These are phyloP conservation scores for Phrixothrix hirtus DNA, from an alignment of 2,888 invertebrate genomes.

Conservation along the genomic window DNA sequence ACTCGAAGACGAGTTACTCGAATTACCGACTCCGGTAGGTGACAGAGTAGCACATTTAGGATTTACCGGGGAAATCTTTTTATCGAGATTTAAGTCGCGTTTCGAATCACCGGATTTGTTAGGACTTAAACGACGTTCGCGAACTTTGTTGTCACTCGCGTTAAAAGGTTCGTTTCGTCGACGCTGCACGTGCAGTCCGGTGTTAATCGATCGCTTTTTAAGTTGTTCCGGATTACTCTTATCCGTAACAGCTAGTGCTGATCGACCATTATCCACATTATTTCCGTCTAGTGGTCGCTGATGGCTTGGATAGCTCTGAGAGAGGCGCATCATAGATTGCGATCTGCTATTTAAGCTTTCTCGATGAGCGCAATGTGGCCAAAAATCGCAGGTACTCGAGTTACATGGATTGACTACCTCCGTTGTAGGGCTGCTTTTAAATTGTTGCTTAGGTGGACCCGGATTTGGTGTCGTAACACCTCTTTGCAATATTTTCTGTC, in stretches of 20 bases:
- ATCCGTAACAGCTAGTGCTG: conserved; percentile 24
- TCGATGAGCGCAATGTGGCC: conserved; percentile 63
- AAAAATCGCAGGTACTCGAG: conserved; percentile 64
- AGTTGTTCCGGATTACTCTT: conserved; percentile 30
- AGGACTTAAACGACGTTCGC: conserved; percentile 40
- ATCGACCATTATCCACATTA: conserved; percentile 26
- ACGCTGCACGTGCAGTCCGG: conserved; percentile 18
- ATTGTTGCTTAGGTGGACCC: conserved; percentile 41
- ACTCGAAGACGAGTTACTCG: conserved; percentile 57
- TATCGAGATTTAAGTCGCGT: conserved; percentile 28
- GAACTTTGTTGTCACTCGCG: conserved; percentile 15
- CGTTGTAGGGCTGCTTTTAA: conserved; percentile 37
- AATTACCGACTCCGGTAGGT: conserved; percentile 44
- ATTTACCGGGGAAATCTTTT: conserved; percentile 41
- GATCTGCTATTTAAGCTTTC: conserved; percentile 48
- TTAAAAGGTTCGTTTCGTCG: conserved; percentile 19
- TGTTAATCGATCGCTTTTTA: conserved; percentile 30
- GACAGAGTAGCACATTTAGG: conserved; percentile 43
- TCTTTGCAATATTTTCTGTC: conserved; percentile 55
- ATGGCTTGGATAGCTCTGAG: conserved; percentile 61
- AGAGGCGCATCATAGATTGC: conserved; percentile 55
- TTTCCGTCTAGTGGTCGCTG: conserved; percentile 53
- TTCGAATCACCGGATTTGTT: conserved; percentile 33
- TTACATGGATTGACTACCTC: conserved; percentile 56
- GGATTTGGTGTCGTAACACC: conserved; percentile 58